These are phyloP conservation scores for Fragariocoptes setiger DNA, from an alignment of 1,140 invertebrate species.

Conservation along the genomic window DNA sequence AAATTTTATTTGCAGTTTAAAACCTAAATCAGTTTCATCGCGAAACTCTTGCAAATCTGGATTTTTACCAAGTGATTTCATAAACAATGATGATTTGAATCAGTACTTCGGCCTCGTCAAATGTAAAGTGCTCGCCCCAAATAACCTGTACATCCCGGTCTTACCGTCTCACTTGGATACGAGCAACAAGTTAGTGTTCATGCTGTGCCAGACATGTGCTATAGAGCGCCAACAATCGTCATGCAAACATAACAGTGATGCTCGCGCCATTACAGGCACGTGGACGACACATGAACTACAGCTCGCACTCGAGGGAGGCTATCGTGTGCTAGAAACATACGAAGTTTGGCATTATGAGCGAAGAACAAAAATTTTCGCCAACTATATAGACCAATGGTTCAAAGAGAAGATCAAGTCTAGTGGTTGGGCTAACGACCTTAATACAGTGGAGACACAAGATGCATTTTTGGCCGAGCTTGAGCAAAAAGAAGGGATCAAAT, in stretches of 20 bases:
- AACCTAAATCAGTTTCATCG: too few relatives aligned
- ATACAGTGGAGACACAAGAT: too few relatives aligned
- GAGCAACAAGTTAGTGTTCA: conserved; percentile 5
- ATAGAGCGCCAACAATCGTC: not conserved
- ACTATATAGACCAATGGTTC: conserved; percentile 2
- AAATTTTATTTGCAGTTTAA: too few relatives aligned
- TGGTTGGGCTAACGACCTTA: not conserved
- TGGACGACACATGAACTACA: conserved; percentile 4
- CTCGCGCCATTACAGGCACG: conserved; percentile 3
- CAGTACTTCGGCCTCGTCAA: conserved; percentile 13
- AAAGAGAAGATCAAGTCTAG: conserved; percentile 1
- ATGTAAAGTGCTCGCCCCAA: conserved; percentile 10
- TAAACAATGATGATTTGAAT: too few relatives aligned
- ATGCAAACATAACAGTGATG: conserved; percentile 4
- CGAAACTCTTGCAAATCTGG: conserved; percentile 14
- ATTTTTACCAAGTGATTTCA: conserved; percentile 11
- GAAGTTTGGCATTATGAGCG: conserved; percentile 1
- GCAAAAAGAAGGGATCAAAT: too few relatives aligned
- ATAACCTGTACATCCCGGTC: conserved; percentile 9
- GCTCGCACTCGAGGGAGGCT: conserved; percentile 3
- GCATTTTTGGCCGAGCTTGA: too few relatives aligned
- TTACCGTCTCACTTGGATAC: too few relatives aligned
- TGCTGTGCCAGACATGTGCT: conserved; percentile 4
- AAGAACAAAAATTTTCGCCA: not conserved
- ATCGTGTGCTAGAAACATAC: conserved; percentile 4